Evolutionary conservation across 2,888 invertebrate genomes (phyloP).

Genomic region (Linnaemya tessellans): DNA sequence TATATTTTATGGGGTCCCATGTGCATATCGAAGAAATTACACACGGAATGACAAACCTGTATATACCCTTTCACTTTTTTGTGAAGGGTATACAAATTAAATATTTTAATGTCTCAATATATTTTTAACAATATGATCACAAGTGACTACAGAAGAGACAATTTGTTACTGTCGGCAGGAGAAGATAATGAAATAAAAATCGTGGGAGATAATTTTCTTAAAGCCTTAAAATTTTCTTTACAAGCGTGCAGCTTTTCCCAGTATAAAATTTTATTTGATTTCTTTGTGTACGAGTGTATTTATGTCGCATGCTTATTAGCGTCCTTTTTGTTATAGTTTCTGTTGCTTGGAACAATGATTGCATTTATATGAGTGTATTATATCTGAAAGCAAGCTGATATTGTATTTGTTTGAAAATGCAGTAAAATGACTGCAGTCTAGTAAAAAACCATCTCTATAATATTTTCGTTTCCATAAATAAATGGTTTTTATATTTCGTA

Average conservation of each 20-base stretch:
- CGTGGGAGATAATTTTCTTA: background rate
- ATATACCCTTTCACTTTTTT: too few species aligned
- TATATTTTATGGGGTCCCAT: too few species aligned
- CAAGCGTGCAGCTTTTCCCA: background rate
- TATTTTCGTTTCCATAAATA: background rate
- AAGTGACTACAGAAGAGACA: background rate
- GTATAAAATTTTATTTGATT: background rate
- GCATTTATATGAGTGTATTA: background rate
- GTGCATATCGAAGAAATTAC: too few species aligned
- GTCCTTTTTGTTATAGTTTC: constrained; percentile 4
- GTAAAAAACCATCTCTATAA: background rate
- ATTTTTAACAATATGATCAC: background rate
- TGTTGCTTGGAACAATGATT: background rate
- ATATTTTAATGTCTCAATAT: background rate
- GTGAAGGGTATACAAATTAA: too few species aligned
- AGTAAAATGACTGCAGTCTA: background rate
- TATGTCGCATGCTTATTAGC: background rate
- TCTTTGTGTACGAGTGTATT: background rate
- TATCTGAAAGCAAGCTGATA: background rate
- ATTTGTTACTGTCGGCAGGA: background rate
- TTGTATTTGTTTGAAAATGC: background rate
- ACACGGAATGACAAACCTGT: too few species aligned
- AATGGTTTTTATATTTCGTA: background rate
- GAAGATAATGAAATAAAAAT: background rate
- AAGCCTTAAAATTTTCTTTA: background rate